phyloP scores from a whole-genome alignment of 2,888 invertebrate genomes.

The Lepidocyrtinus sp. region DNA sequence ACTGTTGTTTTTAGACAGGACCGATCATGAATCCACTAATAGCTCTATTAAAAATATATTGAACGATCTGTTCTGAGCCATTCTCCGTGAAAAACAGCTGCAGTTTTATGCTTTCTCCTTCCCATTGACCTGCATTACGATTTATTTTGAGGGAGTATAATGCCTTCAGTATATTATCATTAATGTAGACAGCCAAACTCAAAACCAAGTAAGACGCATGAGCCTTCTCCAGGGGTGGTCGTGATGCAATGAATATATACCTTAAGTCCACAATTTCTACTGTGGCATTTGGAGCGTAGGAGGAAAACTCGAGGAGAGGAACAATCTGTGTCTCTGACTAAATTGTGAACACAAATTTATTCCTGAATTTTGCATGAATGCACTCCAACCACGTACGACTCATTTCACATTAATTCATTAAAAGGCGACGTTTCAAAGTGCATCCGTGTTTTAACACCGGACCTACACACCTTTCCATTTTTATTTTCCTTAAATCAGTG shows the following conservation, averaged over 20 bases:
- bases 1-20: not conserved
- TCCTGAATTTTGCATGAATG: slow-evolving; percentile 31
- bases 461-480: too few species aligned
- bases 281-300: not conserved
- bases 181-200: not conserved
- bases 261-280: not conserved
- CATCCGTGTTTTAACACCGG: too few species aligned
- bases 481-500: too few species aligned
- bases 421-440: too few species aligned
- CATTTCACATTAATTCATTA: not conserved
- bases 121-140: slow-evolving; percentile 11
- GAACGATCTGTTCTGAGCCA: too few species aligned
- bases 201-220: not conserved
- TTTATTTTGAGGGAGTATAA: not conserved
- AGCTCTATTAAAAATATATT: not conserved
- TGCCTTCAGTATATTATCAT: not conserved
- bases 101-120: slow-evolving; percentile 4
- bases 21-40: not conserved
- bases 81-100: not conserved
- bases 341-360: slow-evolving; percentile 31
- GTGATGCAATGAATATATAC: not conserved
- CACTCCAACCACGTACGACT: not conserved
- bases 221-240: slow-evolving; percentile 22
- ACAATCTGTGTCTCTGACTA: slow-evolving; percentile 19
- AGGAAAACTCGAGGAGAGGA: not conserved